Evolutionary conservation across 2,888 invertebrate genomes (phyloP).

Genomic region (Ethmia dodecea): DNA sequence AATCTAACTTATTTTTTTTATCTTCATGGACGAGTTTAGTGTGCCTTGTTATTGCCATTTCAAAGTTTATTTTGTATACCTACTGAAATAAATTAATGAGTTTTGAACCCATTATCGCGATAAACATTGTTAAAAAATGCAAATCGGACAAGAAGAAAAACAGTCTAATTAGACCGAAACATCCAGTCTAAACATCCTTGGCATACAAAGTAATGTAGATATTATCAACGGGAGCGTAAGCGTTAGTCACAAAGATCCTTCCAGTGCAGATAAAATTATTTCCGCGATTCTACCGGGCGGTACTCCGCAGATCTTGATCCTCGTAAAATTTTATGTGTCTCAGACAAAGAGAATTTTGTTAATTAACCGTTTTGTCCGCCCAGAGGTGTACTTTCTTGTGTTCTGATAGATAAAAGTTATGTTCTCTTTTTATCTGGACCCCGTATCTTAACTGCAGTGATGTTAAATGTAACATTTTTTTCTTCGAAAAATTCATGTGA

Average conservation of each 20-base stretch:
- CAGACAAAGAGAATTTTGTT: constrained; percentile 75
- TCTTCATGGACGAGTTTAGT: too few relatives aligned
- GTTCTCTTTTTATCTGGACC: constrained; percentile 44
- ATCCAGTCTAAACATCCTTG: not conserved
- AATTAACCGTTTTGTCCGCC: constrained; percentile 62
- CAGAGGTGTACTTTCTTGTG: constrained; percentile 42
- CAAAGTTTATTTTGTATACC: too few relatives aligned
- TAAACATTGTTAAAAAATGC: too few relatives aligned
- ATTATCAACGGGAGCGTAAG: not conserved
- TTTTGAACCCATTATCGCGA: too few relatives aligned
- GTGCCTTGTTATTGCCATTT: too few relatives aligned
- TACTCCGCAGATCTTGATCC: constrained; percentile 65
- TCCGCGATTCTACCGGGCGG: constrained; percentile 35
- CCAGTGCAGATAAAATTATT: constrained; percentile 8
- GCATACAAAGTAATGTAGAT: not conserved
- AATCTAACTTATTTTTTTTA: too few relatives aligned
- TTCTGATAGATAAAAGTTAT: constrained; percentile 61
- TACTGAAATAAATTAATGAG: too few relatives aligned
- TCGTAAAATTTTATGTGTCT: constrained; percentile 75
- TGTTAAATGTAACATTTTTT: constrained; percentile 5
- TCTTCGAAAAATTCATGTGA: too few relatives aligned
- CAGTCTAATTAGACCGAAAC: too few relatives aligned
- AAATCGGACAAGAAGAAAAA: too few relatives aligned
- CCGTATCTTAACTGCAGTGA: constrained; percentile 47
- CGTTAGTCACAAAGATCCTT: not conserved